phyloP scores from a whole-genome alignment of 2,888 invertebrate species.

The Heliconius aoede region DNA sequence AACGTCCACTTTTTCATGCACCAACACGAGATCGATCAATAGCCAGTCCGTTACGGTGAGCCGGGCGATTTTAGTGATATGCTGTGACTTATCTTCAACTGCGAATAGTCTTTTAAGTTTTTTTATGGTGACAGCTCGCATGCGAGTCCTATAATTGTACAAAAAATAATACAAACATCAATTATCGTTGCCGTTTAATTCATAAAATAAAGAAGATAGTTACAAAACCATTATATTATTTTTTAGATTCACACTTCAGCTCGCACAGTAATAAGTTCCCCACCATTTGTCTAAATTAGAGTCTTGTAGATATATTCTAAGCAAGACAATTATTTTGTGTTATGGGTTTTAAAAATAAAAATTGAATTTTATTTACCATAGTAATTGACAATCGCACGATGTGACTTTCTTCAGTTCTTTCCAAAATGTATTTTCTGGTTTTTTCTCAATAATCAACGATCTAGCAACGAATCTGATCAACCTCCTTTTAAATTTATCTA shows the following conservation, averaged over 20 bases:
- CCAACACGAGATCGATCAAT: conserved; percentile 71
- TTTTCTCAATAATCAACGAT: conserved; percentile 58
- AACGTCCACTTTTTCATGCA: conserved; percentile 73
- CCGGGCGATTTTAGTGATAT: conserved; percentile 60
- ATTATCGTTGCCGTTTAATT: neutral
- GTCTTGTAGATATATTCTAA: neutral
- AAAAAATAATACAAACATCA: neutral
- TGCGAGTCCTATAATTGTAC: conserved; percentile 62
- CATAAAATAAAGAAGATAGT: too few relatives aligned
- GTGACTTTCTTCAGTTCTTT: conserved; percentile 60
- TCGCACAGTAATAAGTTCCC: neutral
- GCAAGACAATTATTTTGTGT: neutral
- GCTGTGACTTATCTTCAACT: conserved; percentile 58
- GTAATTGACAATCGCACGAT: conserved; percentile 63
- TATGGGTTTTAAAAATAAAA: conserved; percentile 46
- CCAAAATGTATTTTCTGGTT: conserved; percentile 63
- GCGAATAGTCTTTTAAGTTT: conserved; percentile 65
- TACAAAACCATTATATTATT: too few relatives aligned
- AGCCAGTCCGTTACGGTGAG: conserved; percentile 75
- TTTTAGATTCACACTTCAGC: neutral
- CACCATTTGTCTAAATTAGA: too few relatives aligned
- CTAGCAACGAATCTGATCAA: conserved; percentile 69
- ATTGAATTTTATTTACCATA: conserved; percentile 65
- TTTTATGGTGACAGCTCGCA: conserved; percentile 70
- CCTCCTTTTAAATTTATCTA: conserved; percentile 74